These are phyloP conservation scores for Carollia perspicillata DNA, from an alignment of 2,113 vertebrate genomes.

Conservation along the genomic window DNA sequence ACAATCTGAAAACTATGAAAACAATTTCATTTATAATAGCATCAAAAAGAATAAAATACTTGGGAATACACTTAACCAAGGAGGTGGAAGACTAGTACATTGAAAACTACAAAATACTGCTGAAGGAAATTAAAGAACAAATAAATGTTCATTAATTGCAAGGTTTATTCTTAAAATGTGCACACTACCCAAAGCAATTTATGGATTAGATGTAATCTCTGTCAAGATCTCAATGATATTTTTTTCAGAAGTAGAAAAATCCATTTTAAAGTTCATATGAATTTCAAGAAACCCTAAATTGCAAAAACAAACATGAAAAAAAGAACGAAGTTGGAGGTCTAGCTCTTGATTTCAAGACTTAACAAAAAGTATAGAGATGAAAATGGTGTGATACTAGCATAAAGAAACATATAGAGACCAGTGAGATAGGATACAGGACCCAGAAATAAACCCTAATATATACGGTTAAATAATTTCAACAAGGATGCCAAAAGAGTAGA, in stretches of 20 bases:
- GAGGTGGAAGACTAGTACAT: not conserved
- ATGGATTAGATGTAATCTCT: not conserved
- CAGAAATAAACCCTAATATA: not conserved
- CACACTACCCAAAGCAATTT: not conserved
- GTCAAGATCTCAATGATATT: not conserved
- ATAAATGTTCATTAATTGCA: too few relatives aligned
- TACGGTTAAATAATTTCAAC: not conserved
- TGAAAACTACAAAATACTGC: not conserved
- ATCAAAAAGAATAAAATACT: not conserved
- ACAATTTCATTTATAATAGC: not conserved
- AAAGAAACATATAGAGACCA: not conserved
- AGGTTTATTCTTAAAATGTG: too few relatives aligned
- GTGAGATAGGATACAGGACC: not conserved
- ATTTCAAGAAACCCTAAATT: not conserved
- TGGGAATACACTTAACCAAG: not conserved
- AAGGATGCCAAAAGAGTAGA: not conserved
- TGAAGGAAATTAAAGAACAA: too few relatives aligned
- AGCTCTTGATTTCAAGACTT: not conserved
- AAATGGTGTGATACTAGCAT: not conserved
- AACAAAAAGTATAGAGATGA: not conserved
- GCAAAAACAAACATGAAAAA: not conserved
- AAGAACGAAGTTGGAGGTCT: not conserved
- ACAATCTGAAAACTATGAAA: not conserved
- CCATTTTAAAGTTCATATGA: not conserved
- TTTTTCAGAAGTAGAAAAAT: not conserved